A percentile compares a stretch with the other conserved stretches of the same genome.
These are phyloP conservation scores for Elaphurus davidianus DNA, from an alignment of 2,113 vertebrate genomes.

Conservation along the genomic window DNA sequence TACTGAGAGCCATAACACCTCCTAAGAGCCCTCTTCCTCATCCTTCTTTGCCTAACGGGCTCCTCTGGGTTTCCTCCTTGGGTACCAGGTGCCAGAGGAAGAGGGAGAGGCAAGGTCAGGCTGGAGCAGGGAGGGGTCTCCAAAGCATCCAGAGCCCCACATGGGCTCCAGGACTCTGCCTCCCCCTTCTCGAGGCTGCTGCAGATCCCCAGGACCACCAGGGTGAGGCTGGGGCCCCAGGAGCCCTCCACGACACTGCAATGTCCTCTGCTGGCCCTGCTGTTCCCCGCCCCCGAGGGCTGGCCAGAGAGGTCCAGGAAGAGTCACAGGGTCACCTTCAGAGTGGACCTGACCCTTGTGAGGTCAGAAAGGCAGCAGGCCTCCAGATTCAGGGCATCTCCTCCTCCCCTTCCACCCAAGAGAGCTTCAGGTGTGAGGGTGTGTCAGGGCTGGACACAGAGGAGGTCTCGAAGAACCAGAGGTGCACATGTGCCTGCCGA, in stretches of 20 bases:
- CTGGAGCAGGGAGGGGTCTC: too few species aligned
- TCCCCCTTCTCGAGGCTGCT: accelerated
- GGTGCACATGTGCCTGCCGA: not conserved
- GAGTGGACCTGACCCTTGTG: not conserved
- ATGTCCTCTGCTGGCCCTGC: accelerated
- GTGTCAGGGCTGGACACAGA: too few species aligned
- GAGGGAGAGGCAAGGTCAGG: too few species aligned
- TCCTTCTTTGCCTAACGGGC: too few species aligned
- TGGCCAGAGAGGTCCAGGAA: not conserved
- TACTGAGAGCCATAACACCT: too few species aligned
- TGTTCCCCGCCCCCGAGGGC: accelerated
- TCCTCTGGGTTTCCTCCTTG: too few species aligned
- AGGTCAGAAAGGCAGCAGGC: not conserved
- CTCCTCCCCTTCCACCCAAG: not conserved
- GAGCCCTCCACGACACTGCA: accelerated
- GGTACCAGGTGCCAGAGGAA: too few species aligned
- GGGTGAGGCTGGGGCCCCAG: not conserved
- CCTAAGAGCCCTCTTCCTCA: too few species aligned
- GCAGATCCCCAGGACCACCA: not conserved
- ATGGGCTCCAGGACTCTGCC: too few species aligned
- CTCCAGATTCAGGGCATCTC: accelerated
- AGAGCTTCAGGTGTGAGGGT: not conserved
- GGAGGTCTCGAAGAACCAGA: not conserved
- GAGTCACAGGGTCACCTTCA: not conserved
- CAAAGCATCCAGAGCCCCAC: too few species aligned